Percentiles rank a stretch among this genome's conserved stretches.
These are phyloP conservation scores for Sarcophaga subvicina DNA, from an alignment of 2,888 invertebrate genomes.

Conservation along the genomic window DNA sequence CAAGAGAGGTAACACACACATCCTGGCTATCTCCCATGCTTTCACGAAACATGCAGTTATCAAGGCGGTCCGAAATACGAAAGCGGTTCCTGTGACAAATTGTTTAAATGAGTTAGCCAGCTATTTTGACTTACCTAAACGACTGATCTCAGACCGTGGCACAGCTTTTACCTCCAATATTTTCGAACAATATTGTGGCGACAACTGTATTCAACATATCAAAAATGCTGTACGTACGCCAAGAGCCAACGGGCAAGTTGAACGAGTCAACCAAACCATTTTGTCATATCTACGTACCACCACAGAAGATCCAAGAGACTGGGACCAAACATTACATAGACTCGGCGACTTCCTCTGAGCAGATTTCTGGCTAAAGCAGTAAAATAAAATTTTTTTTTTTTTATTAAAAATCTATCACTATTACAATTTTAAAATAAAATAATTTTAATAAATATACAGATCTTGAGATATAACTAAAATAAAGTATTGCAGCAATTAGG, in stretches of 20 bases:
- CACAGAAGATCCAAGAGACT: conserved; percentile 6
- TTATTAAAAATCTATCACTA: too few relatives aligned
- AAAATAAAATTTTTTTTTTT: too few relatives aligned
- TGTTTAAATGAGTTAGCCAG: conserved; percentile 57
- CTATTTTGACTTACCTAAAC: conserved; percentile 72
- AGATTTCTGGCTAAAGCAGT: too few relatives aligned
- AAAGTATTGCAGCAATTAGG: too few relatives aligned
- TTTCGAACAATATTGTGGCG: conserved; percentile 55
- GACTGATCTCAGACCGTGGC: conserved; percentile 72
- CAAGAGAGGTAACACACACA: too few relatives aligned
- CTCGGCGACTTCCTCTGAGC: background rate
- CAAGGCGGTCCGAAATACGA: too few relatives aligned
- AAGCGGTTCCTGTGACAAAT: background rate
- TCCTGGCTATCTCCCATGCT: too few relatives aligned
- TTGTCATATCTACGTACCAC: conserved; percentile 31
- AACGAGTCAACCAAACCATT: conserved; percentile 49
- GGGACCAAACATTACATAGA: conserved; percentile 3
- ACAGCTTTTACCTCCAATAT: conserved; percentile 65
- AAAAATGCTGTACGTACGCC: conserved; percentile 56
- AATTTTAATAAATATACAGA: too few relatives aligned
- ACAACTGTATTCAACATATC: conserved; percentile 10
- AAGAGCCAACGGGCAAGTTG: conserved; percentile 57
- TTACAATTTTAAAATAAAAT: too few relatives aligned
- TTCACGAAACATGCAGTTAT: too few relatives aligned
- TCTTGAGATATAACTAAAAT: too few relatives aligned